These are phyloP conservation scores for Nyctalus aviator DNA, from an alignment of 2,797 vertebrate species.

Conservation along the genomic window DNA sequence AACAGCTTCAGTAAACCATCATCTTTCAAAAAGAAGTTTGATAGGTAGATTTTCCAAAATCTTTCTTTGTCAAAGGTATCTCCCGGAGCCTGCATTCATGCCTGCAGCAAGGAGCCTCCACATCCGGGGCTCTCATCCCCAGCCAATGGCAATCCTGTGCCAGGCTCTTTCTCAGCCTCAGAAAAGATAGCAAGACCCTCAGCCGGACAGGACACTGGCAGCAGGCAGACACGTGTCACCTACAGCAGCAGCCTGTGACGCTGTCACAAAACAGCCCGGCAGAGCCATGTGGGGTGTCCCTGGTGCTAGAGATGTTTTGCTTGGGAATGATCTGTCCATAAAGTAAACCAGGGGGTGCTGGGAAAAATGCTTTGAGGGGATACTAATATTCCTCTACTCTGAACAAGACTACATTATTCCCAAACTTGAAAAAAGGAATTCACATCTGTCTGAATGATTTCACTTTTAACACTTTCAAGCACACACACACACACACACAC, in stretches of 20 bases:
- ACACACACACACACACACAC: too few species aligned
- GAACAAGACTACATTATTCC: not conserved
- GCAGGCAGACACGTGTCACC: rapidly evolving
- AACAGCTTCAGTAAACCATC: conserved; percentile 63
- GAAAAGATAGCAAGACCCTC: not conserved
- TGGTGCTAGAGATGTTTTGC: not conserved
- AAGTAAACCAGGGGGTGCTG: not conserved
- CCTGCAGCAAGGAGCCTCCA: not conserved
- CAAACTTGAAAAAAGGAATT: not conserved
- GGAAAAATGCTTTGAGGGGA: not conserved
- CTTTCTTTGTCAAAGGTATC: not conserved
- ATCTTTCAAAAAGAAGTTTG: conserved; percentile 59
- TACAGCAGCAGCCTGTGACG: not conserved
- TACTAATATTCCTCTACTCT: not conserved
- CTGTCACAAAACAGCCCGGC: not conserved
- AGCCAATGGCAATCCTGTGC: not conserved
- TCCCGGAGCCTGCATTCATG: not conserved
- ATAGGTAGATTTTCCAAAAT: conserved; percentile 3
- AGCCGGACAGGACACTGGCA: not conserved
- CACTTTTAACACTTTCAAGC: not conserved
- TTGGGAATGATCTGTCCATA: not conserved
- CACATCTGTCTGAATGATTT: not conserved
- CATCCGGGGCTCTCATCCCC: rapidly evolving
- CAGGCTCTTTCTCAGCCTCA: not conserved
- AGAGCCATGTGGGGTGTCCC: not conserved